Conservation (phyloP, 2,797 vertebrate genomes). For the Bradypus variegatus region DNA sequence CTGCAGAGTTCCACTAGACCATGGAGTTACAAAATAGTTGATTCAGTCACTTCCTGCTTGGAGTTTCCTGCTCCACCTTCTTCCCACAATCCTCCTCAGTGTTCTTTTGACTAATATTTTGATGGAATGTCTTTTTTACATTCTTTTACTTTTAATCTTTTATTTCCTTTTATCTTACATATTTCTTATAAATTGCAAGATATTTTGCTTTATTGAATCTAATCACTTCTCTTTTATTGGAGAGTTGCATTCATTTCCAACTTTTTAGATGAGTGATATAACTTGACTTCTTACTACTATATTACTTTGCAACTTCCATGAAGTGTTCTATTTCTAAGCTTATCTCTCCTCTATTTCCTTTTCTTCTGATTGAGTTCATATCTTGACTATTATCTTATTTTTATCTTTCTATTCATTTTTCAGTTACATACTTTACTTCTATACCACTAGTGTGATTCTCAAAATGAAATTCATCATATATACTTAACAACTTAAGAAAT, state of each 20-base stretch:
- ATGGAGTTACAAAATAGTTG: too few relatives aligned
- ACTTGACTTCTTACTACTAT: not conserved
- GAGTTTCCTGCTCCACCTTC: too few relatives aligned
- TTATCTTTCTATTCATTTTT: not conserved
- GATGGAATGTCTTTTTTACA: not conserved
- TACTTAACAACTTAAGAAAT: not conserved
- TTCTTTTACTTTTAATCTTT: not conserved
- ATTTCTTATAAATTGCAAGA: not conserved
- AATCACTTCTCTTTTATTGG: not conserved
- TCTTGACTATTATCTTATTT: not conserved
- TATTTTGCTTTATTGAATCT: not conserved
- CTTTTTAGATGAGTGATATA: not conserved
- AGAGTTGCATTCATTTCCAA: not conserved
- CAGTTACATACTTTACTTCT: not conserved
- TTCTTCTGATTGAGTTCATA: not conserved
- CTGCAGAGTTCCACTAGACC: too few relatives aligned
- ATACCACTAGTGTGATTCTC: not conserved
- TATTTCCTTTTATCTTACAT: not conserved
- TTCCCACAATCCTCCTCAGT: not conserved
- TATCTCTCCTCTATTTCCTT: not conserved
- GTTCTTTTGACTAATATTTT: not conserved
- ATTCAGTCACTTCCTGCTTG: too few relatives aligned
- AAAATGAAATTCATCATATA: not conserved
- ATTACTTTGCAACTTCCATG: constrained; percentile 10
- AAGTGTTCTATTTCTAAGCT: not conserved